Evolutionary conservation across 2,113 vertebrate genomes (phyloP).

Genomic region (Peucedramus taeniatus): DNA sequence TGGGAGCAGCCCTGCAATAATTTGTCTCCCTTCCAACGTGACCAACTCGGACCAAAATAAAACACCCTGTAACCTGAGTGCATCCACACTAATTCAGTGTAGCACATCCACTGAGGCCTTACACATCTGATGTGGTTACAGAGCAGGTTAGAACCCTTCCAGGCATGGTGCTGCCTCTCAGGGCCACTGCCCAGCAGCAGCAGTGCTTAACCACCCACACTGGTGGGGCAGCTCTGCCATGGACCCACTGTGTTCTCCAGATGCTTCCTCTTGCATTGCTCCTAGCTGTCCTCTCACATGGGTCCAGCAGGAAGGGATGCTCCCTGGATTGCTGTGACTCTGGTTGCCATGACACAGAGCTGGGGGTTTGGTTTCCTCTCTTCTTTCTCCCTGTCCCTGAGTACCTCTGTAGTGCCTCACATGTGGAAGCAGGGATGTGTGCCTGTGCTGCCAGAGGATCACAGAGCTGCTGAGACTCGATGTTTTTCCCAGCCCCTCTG

Average conservation of each 20-base stretch:
- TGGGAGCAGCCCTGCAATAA: not conserved
- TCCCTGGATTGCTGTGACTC: not conserved
- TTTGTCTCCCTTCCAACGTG: fast-evolving
- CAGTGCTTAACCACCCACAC: not conserved
- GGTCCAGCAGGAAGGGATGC: not conserved
- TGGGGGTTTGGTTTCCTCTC: not conserved
- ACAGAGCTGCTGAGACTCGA: not conserved
- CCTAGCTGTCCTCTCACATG: fast-evolving
- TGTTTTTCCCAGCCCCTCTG: not conserved
- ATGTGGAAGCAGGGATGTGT: fast-evolving
- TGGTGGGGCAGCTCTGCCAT: not conserved
- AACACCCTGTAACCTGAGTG: not conserved
- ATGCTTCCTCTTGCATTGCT: not conserved
- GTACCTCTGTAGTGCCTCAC: not conserved
- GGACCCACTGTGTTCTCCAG: fast-evolving
- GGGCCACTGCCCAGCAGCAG: not conserved
- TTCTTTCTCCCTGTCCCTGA: not conserved
- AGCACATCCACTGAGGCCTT: not conserved
- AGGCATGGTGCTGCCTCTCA: not conserved
- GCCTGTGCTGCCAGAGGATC: not conserved
- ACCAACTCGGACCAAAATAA: fast-evolving
- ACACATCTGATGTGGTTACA: fast-evolving
- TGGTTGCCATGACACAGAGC: fast-evolving
- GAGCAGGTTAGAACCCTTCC: not conserved
- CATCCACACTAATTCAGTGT: not conserved